Base-by-base conservation (phyloP, 2,797 vertebrate species). In the Caiman crocodilus region DNA sequence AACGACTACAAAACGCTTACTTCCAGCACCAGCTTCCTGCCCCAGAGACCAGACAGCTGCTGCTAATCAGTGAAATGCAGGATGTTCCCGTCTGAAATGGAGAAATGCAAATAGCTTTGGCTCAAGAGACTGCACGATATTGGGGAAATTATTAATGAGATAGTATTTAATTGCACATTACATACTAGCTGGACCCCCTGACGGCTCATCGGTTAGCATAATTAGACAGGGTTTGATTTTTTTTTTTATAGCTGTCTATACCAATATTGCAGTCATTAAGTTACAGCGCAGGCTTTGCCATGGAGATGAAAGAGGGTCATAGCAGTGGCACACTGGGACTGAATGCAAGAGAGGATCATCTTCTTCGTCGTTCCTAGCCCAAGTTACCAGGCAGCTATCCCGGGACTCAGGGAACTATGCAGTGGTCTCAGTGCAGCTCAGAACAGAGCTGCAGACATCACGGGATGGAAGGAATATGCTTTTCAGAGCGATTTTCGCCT, bases 101-200 rank as follows among this genome's bases (percentile, higher is more conserved):
- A 93, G 86, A 83, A 9, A 21, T 87, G 92, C 87, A 95, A 96
- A 96, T 81, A 94, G 76, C 6, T 0, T 90, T 94, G 85, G 87
- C 95, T 74, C 95, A 60, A 84, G 96, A 92, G 93, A 95, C 69
- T 65, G 91, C 73, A 76, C 58, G 88, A 35, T 78, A 93, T 88
- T 80, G 90, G 83, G 85, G 89, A 91, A 95, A 92, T 84, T 95
- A 90, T 92, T 96, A 94, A 97, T 96, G 91, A 96, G 93, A 64
- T 26, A 71, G 58, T 74, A 80, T 91, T 96, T 95, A 97, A 96
- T 95, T 97, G 94, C 85, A 94, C 7, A 15, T 92, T 90, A 91
- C 69, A 90, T 76, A 84, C 67, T 90, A 64, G 0, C 91, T 90
- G 94, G 92, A 94, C 82, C 91, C 86, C 69, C 88, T 94, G 90